phyloP scores from a whole-genome alignment of 1,140 invertebrate genomes.

The Ooceraea biroi region DNA sequence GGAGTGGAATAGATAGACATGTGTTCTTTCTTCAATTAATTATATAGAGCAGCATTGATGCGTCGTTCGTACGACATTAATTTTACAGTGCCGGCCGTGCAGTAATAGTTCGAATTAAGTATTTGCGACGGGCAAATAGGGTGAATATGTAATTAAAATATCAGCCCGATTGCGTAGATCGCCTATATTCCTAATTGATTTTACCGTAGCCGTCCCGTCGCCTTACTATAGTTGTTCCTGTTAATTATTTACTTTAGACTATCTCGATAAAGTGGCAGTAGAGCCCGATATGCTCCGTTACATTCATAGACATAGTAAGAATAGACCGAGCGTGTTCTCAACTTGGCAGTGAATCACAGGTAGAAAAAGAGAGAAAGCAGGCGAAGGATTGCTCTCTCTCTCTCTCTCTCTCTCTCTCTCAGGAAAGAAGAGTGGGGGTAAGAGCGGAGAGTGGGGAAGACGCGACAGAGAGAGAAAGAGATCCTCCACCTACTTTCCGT shows the following conservation, averaged over 20 bases:
- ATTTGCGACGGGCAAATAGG: constrained; percentile 49
- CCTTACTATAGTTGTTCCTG: constrained; percentile 54
- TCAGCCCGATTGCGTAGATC: constrained; percentile 51
- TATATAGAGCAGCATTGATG: constrained; percentile 20
- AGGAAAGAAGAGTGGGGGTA: too few species aligned
- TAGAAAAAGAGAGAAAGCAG: too few species aligned
- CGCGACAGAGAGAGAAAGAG: too few species aligned
- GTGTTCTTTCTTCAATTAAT: constrained; percentile 50
- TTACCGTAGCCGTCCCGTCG: constrained; percentile 15
- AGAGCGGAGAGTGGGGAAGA: too few species aligned
- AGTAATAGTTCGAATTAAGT: constrained; percentile 58
- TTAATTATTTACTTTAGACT: constrained; percentile 44
- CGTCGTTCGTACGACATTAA: constrained; percentile 38
- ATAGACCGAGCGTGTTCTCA: too few species aligned
- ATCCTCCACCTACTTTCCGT: too few species aligned
- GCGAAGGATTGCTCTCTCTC: too few species aligned
- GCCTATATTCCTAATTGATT: constrained; percentile 32
- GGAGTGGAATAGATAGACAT: constrained; percentile 31
- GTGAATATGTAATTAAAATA: constrained; percentile 37
- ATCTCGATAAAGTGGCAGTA: too few species aligned
- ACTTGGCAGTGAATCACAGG: too few species aligned
- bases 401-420: too few species aligned
- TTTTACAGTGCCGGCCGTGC: constrained; percentile 59
- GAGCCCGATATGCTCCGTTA: neutral
- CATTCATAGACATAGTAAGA: too few species aligned